Percentiles rank a stretch among this genome's conserved stretches.
Conservation (phyloP, 2,113 vertebrate genomes). For the Nasalis larvatus region DNA sequence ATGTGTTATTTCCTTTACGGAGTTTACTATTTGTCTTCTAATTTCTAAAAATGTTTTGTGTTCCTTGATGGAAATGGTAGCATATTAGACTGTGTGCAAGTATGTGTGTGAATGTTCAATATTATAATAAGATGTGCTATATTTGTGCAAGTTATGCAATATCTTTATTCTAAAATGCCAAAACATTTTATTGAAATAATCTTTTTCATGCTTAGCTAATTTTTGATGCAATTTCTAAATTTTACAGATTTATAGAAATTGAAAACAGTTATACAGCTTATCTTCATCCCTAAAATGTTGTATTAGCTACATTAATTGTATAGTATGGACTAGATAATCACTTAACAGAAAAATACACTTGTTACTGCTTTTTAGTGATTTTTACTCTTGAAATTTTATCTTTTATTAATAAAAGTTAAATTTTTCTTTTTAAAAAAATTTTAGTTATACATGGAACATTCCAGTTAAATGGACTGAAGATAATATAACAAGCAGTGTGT, state of each 20-base stretch:
- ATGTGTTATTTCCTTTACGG: background rate
- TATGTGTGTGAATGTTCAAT: background rate
- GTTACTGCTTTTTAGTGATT: background rate
- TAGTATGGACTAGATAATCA: background rate
- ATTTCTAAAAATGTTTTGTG: background rate
- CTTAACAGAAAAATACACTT: background rate
- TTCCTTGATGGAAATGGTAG: background rate
- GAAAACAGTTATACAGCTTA: background rate
- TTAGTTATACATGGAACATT: constrained; percentile 96
- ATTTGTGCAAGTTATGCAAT: background rate
- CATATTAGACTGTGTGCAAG: background rate
- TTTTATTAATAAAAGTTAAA: constrained; percentile 47
- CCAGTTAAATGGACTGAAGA: constrained; percentile 88
- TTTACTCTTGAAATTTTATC: background rate
- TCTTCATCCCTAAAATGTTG: background rate
- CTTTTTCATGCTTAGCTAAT: background rate
- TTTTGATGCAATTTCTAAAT: background rate
- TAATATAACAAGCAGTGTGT: background rate
- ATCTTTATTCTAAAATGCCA: background rate
- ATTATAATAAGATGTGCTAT: background rate
- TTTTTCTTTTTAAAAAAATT: constrained; percentile 71
- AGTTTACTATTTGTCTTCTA: background rate
- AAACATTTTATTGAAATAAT: background rate
- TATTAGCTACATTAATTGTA: background rate
- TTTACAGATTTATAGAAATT: background rate